phyloP scores from a whole-genome alignment of 2,888 invertebrate species.

The Dasypogon diadema region DNA sequence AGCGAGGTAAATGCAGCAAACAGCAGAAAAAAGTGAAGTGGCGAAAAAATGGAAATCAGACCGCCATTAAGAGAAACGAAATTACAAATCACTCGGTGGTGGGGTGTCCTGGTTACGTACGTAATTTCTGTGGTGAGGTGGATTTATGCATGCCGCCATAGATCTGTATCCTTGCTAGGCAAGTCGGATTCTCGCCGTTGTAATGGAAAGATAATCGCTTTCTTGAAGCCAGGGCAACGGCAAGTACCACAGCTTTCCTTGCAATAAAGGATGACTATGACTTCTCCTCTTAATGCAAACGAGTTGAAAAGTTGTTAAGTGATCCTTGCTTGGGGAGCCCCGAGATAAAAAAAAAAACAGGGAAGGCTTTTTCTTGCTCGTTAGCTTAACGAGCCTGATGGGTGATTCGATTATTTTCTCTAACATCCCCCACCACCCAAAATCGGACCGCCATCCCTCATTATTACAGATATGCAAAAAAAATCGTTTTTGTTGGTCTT shows the following conservation, averaged over 20 bases:
- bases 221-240: background rate
- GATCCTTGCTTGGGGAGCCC: slow-evolving; percentile 53
- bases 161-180: background rate
- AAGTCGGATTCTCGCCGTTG: background rate
- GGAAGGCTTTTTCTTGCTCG: slow-evolving; percentile 56
- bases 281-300: slow-evolving; percentile 37
- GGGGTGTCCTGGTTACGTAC: slow-evolving; percentile 14
- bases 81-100: slow-evolving; percentile 18
- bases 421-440: slow-evolving; percentile 11
- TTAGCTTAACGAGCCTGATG: slow-evolving; percentile 60
- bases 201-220: slow-evolving; percentile 32
- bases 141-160: slow-evolving; percentile 23
- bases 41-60: slow-evolving; percentile 51
- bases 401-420: slow-evolving; percentile 59
- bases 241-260: background rate
- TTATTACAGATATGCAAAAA: background rate
- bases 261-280: background rate
- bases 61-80: slow-evolving; percentile 44
- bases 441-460: background rate
- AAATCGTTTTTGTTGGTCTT: background rate
- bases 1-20: background rate
- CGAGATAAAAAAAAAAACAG: slow-evolving; percentile 47
- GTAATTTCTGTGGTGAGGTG: slow-evolving; percentile 7
- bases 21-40: slow-evolving; percentile 12
- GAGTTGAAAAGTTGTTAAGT: slow-evolving; percentile 45